phyloP scores from a whole-genome alignment of 2,797 vertebrate genomes.

The Spinibarbus caldwelli region DNA sequence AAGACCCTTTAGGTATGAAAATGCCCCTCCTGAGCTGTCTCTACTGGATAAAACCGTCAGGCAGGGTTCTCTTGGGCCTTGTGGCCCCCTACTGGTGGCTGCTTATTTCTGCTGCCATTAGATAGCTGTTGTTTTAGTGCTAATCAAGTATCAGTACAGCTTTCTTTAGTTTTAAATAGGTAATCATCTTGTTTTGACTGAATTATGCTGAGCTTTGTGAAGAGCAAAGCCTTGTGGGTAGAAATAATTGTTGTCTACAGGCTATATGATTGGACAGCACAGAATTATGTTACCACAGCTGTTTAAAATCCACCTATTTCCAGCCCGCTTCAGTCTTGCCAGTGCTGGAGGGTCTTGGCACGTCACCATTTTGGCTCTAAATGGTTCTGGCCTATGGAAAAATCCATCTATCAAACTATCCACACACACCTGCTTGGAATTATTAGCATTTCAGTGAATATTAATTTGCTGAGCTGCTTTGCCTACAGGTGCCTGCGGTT shows the following conservation, averaged over 20 bases:
- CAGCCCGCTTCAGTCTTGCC: not conserved
- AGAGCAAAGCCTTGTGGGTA: not conserved
- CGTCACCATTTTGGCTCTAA: not conserved
- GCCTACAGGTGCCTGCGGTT: not conserved
- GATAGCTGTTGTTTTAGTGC: not conserved
- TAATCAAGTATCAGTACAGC: not conserved
- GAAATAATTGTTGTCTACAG: not conserved
- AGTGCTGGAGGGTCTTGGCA: conserved; percentile 9
- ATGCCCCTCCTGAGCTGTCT: not conserved
- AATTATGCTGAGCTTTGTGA: not conserved
- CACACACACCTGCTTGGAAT: not conserved
- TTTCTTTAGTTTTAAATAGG: not conserved
- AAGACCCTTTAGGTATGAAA: conserved; percentile 34
- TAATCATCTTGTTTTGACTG: conserved; percentile 5
- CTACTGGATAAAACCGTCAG: conserved; percentile 1
- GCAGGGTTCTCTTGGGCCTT: conserved; percentile 11
- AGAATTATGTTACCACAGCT: conserved; percentile 13
- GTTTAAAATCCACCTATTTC: not conserved
- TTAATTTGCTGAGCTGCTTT: not conserved
- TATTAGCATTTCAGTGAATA: conserved; percentile 11
- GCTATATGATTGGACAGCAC: not conserved
- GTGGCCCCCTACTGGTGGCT: conserved; percentile 48
- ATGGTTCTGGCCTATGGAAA: not conserved
- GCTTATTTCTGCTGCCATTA: not conserved
- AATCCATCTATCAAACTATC: not conserved